Base-by-base conservation (phyloP, 2,888 invertebrate genomes). In the Spilosoma lubricipeda region DNA sequence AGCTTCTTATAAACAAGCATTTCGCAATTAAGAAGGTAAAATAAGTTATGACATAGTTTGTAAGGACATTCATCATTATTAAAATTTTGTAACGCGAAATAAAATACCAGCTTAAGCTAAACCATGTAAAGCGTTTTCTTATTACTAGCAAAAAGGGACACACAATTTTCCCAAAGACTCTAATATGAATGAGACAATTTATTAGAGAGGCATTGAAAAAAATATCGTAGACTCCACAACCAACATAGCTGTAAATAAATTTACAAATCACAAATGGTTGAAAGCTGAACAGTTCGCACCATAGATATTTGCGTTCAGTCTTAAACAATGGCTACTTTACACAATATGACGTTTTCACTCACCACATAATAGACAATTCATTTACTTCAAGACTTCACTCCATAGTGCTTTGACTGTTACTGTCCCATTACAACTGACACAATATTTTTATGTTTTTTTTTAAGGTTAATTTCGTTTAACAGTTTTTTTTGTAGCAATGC, bases 321-420 rank as follows among this genome's bases (percentile, higher is more conserved):
- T 1, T 70, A 23, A 70, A 77, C 76, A 77, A 74, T 74, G 18
- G 42, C 20, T 13, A 52, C 33, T 18, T 33, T 64, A 72, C 68
- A 76, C 75, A 77, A 74, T 67, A 23, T 59, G 67, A 33, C 67
- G 73, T 74, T 80, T 81, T 82, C 84, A 82, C 80, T 74, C 67
- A 27, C 66, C 20, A 52, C 72, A 74, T 77, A 84, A 84, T 81
- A 73, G 74, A 39, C 73, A 76, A 71, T 82, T 84, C 72, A 81
- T 72, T 71, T 52, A 56, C 63, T 52, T 48, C 67, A 65, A 69
- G 52, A 30, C 64, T 70, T 59, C 18, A 4, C 27, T 68, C 39
- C 30, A n/a, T 36, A 30, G 48, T 64, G 30, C n/a, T n/a, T n/a
- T n/a, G n/a, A n/a, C 27, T 74, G 67, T 82, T 8, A 13, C 15